These are phyloP conservation scores for Crax fasciolata DNA, from an alignment of 2,797 vertebrate genomes.

Conservation along the genomic window DNA sequence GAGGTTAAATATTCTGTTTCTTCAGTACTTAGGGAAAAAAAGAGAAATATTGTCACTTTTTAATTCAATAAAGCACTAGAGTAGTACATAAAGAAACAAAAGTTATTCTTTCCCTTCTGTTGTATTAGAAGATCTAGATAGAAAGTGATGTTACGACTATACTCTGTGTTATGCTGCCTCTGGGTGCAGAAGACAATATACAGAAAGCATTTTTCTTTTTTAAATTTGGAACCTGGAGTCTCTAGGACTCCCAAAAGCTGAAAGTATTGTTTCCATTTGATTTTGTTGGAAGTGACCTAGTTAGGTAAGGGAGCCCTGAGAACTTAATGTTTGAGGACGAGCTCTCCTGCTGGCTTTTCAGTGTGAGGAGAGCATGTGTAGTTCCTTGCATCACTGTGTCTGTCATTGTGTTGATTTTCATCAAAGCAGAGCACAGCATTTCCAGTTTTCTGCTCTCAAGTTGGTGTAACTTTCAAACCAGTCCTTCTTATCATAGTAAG, in stretches of 20 bases:
- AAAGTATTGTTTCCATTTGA: conserved; percentile 41
- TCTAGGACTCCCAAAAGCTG: neutral
- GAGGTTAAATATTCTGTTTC: conserved; percentile 40
- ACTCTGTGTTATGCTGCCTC: neutral
- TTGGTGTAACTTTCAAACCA: neutral
- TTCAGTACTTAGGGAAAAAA: neutral
- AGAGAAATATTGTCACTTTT: neutral
- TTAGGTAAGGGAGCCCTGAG: conserved; percentile 20
- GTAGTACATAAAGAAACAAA: neutral
- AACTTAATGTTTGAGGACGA: neutral
- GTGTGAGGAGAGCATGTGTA: neutral
- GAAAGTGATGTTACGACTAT: neutral
- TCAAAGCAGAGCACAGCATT: neutral
- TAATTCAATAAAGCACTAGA: neutral
- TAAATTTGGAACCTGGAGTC: neutral
- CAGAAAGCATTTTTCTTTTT: conserved; percentile 5
- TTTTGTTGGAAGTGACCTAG: conserved; percentile 50
- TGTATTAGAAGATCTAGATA: neutral
- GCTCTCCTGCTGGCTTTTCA: neutral
- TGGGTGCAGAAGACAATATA: neutral
- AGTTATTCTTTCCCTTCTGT: neutral
- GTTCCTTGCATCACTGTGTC: neutral
- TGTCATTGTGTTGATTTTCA: neutral
- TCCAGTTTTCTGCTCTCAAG: neutral
- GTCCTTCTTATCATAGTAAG: neutral